phyloP scores from a whole-genome alignment of 30 jellyfish, hydroid and myxozoan species.

The Turritopsis rubra region DNA sequence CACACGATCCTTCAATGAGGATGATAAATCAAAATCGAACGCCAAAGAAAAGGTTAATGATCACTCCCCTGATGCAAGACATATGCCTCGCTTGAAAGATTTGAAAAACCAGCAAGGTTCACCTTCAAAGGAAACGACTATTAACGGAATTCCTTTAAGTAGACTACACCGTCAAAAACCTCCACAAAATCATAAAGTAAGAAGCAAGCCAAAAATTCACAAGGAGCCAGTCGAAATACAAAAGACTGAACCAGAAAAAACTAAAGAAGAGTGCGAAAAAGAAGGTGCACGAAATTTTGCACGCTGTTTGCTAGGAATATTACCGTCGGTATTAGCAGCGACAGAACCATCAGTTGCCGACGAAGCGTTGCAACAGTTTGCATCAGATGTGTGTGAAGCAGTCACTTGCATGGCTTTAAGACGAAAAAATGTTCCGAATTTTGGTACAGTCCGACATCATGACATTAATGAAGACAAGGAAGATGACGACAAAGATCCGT shows the following conservation, averaged over 20 bases:
- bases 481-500: conserved; percentile 67
- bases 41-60: background rate
- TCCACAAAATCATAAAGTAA: conserved; percentile 19
- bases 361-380: conserved; percentile 91
- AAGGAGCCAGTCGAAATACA: conserved; percentile 41
- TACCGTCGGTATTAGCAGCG: conserved; percentile 78
- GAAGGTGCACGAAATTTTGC: conserved; percentile 98
- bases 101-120: conserved; percentile 44
- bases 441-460: conserved; percentile 76
- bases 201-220: background rate
- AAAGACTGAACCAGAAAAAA: conserved; percentile 46
- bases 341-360: conserved; percentile 89
- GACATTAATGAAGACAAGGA: conserved; percentile 1
- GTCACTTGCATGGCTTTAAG: conserved; percentile 95
- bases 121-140: conserved; percentile 92
- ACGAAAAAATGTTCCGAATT: conserved; percentile 92
- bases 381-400: conserved; percentile 98
- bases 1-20: conserved; percentile 41
- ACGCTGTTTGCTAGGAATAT: conserved; percentile 81
- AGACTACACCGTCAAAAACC: conserved; percentile 61
- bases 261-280: conserved; percentile 76
- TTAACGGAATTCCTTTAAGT: conserved; percentile 95
- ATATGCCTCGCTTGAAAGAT: conserved; percentile 11
- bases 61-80: conserved; percentile 4
- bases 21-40: conserved; percentile 31